Percentiles rank a stretch among this genome's conserved stretches.
Evolutionary conservation across 2,888 invertebrate genomes (phyloP).

Genomic region (Drosophila koepferae): DNA sequence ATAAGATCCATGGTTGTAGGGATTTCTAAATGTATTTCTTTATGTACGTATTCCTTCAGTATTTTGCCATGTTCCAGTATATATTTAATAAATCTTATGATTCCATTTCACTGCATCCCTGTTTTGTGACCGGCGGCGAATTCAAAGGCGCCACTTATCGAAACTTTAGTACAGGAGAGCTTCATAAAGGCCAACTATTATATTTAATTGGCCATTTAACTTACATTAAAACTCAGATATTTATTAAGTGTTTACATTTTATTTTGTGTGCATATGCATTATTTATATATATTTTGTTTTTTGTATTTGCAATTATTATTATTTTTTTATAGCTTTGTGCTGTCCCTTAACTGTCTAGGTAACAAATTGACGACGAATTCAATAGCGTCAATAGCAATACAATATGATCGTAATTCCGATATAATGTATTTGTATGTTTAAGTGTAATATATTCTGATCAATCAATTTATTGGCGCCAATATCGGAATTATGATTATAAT

Average conservation of each 20-base stretch:
- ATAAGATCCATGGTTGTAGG: background rate
- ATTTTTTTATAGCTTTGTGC: background rate
- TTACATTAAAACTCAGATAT: background rate
- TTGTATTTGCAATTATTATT: background rate
- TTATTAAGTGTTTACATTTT: background rate
- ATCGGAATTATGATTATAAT: background rate
- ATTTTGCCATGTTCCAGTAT: background rate
- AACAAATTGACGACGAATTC: background rate
- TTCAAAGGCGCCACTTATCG: background rate
- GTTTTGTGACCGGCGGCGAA: constrained; percentile 1
- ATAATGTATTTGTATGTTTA: too few species aligned
- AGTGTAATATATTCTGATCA: too few species aligned
- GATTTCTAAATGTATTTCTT: too few species aligned
- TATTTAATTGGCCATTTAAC: background rate
- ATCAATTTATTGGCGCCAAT: background rate
- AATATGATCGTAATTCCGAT: too few species aligned
- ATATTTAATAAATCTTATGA: background rate
- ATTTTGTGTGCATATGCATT: background rate
- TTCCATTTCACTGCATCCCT: constrained; percentile 2
- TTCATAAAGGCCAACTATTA: background rate
- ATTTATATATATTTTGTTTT: background rate
- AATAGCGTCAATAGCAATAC: too few species aligned
- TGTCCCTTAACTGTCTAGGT: background rate
- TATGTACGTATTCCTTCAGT: too few species aligned
- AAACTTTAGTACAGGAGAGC: background rate